These are phyloP conservation scores for Styela clava DNA, from an alignment of 23 tunicate species.

Conservation along the genomic window DNA sequence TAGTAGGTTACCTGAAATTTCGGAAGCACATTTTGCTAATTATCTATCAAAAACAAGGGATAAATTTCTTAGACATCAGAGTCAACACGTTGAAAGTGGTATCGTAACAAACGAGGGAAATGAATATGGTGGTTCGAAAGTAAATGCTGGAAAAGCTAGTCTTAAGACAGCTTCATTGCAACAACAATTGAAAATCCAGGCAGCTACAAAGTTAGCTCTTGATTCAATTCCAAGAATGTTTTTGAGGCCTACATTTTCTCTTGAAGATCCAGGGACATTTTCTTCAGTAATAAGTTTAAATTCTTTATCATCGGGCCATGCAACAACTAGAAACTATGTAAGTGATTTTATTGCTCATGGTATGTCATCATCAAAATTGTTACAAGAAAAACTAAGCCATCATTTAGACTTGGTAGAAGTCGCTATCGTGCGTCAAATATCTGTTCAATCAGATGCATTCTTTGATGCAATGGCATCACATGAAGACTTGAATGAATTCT, in stretches of 20 bases:
- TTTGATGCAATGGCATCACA: constrained; percentile 89
- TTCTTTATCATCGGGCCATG: not conserved
- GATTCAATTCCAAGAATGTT: constrained; percentile 58
- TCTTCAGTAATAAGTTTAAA: constrained; percentile 3
- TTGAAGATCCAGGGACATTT: constrained; percentile 48
- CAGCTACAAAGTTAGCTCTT: constrained; percentile 49
- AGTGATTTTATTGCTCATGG: not conserved
- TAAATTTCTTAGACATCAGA: constrained; percentile 55
- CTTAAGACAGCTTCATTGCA: not conserved
- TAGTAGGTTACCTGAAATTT: constrained; percentile 36
- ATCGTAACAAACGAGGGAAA: not conserved
- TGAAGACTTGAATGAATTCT: constrained; percentile 58
- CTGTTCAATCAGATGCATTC: constrained; percentile 83
- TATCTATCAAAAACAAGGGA: constrained; percentile 55
- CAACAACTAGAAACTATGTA: not conserved
- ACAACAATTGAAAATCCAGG: constrained; percentile 17
- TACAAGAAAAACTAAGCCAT: constrained; percentile 80
- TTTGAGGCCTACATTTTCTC: constrained; percentile 42
- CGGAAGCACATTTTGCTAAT: constrained; percentile 37
- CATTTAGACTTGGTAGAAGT: constrained; percentile 85
- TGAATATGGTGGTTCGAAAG: not conserved
- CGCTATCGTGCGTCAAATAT: constrained; percentile 83
- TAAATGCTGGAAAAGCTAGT: not conserved
- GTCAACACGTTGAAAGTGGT: constrained; percentile 18
- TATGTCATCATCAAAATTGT: constrained; percentile 50